Conservation (phyloP, 2,113 vertebrate species). For the Romanogobio albipinnatus region DNA sequence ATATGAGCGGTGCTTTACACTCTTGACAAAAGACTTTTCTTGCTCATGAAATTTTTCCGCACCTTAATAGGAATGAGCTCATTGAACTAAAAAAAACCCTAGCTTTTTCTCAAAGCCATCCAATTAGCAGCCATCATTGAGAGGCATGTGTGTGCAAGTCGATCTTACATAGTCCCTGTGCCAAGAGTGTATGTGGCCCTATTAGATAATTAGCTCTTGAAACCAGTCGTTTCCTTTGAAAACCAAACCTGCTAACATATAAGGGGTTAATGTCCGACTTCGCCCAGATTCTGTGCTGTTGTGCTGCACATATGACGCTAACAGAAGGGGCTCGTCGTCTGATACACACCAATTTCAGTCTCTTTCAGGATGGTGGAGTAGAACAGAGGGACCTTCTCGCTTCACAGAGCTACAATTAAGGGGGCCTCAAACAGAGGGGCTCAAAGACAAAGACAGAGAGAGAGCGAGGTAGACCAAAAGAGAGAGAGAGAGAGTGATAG, state of each 20-base stretch:
- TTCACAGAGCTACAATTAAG: slow-evolving; percentile 73
- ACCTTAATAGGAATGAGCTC: not conserved
- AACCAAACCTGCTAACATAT: slow-evolving; percentile 54
- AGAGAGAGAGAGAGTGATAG: slow-evolving; percentile 9
- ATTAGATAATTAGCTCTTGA: slow-evolving; percentile 65
- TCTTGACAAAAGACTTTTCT: not conserved
- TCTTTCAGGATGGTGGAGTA: slow-evolving; percentile 52
- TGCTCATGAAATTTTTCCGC: not conserved
- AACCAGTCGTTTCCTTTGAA: slow-evolving; percentile 64
- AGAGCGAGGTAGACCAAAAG: not conserved
- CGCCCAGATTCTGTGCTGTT: slow-evolving; percentile 60
- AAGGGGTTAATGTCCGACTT: slow-evolving; percentile 67
- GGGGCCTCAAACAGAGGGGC: slow-evolving; percentile 63
- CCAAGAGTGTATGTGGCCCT: slow-evolving; percentile 44
- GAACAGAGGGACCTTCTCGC: slow-evolving; percentile 63
- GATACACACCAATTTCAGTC: slow-evolving; percentile 64
- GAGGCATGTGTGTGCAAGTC: not conserved
- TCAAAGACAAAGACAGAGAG: slow-evolving; percentile 66
- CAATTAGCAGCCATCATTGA: slow-evolving; percentile 43
- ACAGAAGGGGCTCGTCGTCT: slow-evolving; percentile 65
- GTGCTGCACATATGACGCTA: slow-evolving; percentile 61
- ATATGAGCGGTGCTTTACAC: not conserved
- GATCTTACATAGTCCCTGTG: slow-evolving; percentile 26
- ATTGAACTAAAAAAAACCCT: not conserved
- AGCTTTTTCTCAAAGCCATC: slow-evolving; percentile 18